phyloP scores from a whole-genome alignment of 2,888 invertebrate genomes.

The Athrips mouffetella region DNA sequence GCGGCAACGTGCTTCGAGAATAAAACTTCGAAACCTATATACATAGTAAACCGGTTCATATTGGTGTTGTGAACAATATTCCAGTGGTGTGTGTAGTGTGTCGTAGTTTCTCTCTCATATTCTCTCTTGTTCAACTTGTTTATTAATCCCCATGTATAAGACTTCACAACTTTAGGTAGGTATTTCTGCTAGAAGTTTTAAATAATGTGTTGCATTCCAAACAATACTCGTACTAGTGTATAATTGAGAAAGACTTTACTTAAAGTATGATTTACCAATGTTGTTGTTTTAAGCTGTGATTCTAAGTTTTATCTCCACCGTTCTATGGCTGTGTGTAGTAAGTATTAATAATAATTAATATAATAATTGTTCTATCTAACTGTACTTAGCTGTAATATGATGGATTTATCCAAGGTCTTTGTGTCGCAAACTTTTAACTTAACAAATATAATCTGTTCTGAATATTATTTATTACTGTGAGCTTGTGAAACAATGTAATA shows the following conservation, averaged over 20 bases:
- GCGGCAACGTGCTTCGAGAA: neutral
- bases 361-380: neutral
- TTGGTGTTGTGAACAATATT: neutral
- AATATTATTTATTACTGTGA: slow-evolving; percentile 18
- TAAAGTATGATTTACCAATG: neutral
- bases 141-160: neutral
- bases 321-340: slow-evolving; percentile 2
- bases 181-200: neutral
- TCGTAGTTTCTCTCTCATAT: neutral
- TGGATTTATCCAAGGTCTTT: neutral
- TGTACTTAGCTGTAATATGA: neutral
- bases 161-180: neutral
- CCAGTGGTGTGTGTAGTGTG: neutral
- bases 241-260: too few species aligned
- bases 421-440: neutral
- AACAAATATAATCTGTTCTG: neutral
- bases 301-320: neutral
- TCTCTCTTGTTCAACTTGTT: slow-evolving; percentile 2
- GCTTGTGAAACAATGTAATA: slow-evolving; percentile 40
- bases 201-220: slow-evolving; percentile 1
- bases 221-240: too few species aligned
- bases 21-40: neutral
- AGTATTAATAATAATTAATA: neutral
- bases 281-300: neutral
- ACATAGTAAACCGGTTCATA: neutral